Base-by-base conservation (phyloP, 2,797 vertebrate genomes). In the Peromyscus aztecus region DNA sequence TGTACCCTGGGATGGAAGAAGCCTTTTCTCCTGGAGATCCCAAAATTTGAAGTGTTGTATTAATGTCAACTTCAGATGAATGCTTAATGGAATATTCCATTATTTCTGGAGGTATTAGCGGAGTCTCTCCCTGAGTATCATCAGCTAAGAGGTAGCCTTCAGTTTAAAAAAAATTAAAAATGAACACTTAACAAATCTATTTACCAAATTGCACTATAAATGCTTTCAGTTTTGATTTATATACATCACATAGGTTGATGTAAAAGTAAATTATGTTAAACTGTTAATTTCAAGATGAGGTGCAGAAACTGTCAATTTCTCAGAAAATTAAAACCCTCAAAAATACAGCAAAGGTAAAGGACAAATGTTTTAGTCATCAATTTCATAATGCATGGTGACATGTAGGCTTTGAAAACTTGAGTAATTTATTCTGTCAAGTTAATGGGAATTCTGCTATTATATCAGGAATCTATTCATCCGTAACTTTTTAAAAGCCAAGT, bases 81-180 rank as follows among this genome's bases (percentile, higher is more conserved):
- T 99, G 99, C 98, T 99, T 99, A 98, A 99, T 99, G 98, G 99
- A 99, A 98, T 99, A 99, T 98, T 99, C 99, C 99, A 99, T 99
- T 98, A 99, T 99, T 99, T 99, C 99, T 49, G 99, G 99, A 98
- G 99, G 99, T 99, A 99, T 99, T 98, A 99, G 96, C 6, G 99
- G 99, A 91, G 99, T 99, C 98, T 99, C 99, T 92, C 99, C 99
- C 99, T 99, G 99, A 99, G 99, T 99, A 98, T 99, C 99, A 98
- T 99, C 99, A 98, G 99, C 99, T 98, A 99, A 99, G 98, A 99
- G 99, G 99, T 99, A 99, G 98, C 99, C 99, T 99, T 98, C 97
- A 98, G 98, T 98, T 98, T 97, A 98, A 98, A 97, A 98, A 99
- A 98, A 94, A 99, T 97, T 97, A 67, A 96, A 87, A 98, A 97